phyloP scores from a whole-genome alignment of 2,113 vertebrate genomes.

The Camelus bactrianus region DNA sequence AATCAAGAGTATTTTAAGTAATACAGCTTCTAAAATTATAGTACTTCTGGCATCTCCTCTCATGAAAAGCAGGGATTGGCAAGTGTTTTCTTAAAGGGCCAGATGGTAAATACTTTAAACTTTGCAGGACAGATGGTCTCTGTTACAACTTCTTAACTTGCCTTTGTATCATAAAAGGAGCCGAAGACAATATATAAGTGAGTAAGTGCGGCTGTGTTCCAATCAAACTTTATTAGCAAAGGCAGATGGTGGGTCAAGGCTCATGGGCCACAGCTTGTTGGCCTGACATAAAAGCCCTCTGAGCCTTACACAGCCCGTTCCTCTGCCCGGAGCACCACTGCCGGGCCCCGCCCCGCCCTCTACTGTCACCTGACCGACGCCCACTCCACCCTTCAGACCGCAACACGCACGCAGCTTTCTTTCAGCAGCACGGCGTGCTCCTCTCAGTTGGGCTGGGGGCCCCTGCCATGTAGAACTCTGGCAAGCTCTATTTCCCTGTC shows the following conservation, averaged over 20 bases:
- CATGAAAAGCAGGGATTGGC: conserved; percentile 24
- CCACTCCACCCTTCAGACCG: not conserved
- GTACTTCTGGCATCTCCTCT: conserved; percentile 29
- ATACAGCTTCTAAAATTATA: conserved; percentile 33
- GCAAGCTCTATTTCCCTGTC: not conserved
- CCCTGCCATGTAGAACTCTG: not conserved
- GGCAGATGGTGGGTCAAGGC: not conserved
- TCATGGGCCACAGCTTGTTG: not conserved
- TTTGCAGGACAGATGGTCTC: not conserved
- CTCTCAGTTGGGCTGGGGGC: not conserved
- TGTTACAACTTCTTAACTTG: not conserved
- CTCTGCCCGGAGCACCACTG: not conserved
- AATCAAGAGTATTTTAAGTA: conserved; percentile 77
- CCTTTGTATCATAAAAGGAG: not conserved
- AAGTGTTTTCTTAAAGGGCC: conserved; percentile 52
- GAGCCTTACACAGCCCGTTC: not conserved
- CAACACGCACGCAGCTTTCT: not conserved
- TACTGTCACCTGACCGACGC: not conserved
- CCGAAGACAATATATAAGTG: not conserved
- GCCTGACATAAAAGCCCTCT: not conserved
- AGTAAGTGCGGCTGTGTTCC: not conserved
- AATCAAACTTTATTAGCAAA: not conserved
- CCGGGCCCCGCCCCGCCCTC: too few species aligned
- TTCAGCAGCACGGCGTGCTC: not conserved
- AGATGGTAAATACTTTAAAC: conserved; percentile 52